Percentiles rank a stretch among this genome's conserved stretches.
Conservation (phyloP, 2,113 vertebrate species). For the Rhynchomys soricoides region DNA sequence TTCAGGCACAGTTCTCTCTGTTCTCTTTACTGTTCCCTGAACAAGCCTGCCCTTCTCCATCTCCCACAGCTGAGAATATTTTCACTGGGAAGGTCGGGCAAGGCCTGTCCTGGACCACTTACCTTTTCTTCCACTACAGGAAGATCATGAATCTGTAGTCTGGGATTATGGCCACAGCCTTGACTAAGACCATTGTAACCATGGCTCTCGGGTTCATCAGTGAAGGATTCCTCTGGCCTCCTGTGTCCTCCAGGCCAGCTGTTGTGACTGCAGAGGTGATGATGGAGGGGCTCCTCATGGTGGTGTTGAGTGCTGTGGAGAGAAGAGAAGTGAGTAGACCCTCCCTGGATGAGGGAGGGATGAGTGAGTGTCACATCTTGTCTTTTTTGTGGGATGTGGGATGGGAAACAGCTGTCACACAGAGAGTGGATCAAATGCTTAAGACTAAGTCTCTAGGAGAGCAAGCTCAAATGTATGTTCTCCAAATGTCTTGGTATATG, state of each 20-base stretch:
- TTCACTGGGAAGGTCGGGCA: background rate
- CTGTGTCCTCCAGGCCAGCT: rapidly evolving
- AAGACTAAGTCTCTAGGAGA: background rate
- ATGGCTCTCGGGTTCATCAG: background rate
- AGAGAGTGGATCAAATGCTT: background rate
- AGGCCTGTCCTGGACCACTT: background rate
- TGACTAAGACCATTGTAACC: rapidly evolving
- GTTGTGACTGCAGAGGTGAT: background rate
- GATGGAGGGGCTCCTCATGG: background rate
- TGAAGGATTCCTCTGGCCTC: rapidly evolving
- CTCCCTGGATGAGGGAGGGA: background rate
- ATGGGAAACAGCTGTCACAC: background rate
- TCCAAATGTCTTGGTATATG: background rate
- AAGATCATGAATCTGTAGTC: background rate
- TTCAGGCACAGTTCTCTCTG: background rate
- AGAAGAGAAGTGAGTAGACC: background rate
- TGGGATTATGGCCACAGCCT: rapidly evolving
- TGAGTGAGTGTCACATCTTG: background rate
- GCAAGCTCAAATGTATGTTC: background rate
- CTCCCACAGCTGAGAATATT: background rate
- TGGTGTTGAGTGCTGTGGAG: background rate
- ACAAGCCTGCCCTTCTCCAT: background rate
- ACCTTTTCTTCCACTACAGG: conserved; percentile 50
- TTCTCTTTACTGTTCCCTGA: background rate
- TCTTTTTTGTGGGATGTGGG: too few relatives aligned